Base-by-base conservation (phyloP, 2,888 invertebrate genomes). In the Busseola fusca region DNA sequence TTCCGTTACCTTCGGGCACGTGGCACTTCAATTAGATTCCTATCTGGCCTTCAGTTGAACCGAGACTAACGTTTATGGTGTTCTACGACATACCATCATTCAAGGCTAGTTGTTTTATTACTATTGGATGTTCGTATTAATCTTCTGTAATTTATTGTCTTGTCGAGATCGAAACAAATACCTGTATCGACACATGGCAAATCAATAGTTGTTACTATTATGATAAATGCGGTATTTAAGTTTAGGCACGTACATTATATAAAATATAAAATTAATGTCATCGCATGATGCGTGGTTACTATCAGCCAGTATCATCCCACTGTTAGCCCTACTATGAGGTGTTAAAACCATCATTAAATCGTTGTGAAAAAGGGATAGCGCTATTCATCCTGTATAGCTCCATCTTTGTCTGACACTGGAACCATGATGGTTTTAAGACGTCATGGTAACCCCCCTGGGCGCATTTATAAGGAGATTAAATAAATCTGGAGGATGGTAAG, bases 1-100 rank as follows among this genome's bases (percentile, higher is more conserved):
- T 91, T 91, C 91, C 91, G 89, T 88, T 88, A 89, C 87, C 86
- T 86, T 85, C 80, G 79, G 50, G 81, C 91, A 90, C 88, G 89
- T 91, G 91, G 87, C 77, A 73, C 72, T 79, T 72, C 80, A 82
- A 78, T 81, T 80, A 76, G 66, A 82, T 84, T 81, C 69, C 74
- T 72, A 82, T 76, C 69, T 72, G 84, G 50, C 86, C 84, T 85
- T 82, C 78, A 66, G 66, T 65, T 72, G 62, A 72, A 76, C 78
- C 75, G 78, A 81, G 86, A 82, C 78, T 71, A 80, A 77, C 75
- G 72, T 78, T 82, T 82, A 82, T 82, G 84, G 78, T 84, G 72
- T 63, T 80, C 75, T 80, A 75, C 77, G 72, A 72, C 84, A 76
- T 80, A 80, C 77, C 72, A 76, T 73, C 63, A 74, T 65, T 76